Evolutionary conservation across 1,140 invertebrate species (phyloP).

Genomic region (Babylonia areolata): DNA sequence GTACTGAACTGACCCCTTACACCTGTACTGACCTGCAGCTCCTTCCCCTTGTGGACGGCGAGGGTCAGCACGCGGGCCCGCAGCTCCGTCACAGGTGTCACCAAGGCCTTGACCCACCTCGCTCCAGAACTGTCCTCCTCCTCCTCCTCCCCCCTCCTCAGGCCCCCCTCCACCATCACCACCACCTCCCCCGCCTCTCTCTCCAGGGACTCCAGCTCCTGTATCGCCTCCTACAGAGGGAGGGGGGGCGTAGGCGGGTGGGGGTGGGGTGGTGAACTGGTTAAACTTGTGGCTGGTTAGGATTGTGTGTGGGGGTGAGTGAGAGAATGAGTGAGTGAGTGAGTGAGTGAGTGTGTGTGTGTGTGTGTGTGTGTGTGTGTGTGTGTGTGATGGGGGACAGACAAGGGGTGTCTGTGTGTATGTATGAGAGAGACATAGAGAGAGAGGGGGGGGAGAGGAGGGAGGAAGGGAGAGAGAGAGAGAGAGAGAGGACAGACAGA

Average conservation of each 20-base stretch:
- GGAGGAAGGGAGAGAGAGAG: conserved; percentile 9
- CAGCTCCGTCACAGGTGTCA: conserved; percentile 63
- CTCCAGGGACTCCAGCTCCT: conserved; percentile 60
- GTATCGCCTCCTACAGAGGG: conserved; percentile 53
- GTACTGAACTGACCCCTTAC: too few species aligned
- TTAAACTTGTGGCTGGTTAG: background rate
- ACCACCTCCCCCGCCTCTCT: conserved; percentile 61
- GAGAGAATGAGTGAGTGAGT: too few species aligned
- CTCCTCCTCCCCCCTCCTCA: conserved; percentile 59
- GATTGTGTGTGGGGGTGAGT: too few species aligned
- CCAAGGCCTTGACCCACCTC: conserved; percentile 51
- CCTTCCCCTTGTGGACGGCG: conserved; percentile 62
- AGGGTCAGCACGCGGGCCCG: conserved; percentile 58
- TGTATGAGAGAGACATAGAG: too few species aligned
- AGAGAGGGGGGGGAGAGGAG: background rate
- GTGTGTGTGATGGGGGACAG: too few species aligned
- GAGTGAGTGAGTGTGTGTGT: too few species aligned
- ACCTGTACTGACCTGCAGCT: conserved; percentile 65
- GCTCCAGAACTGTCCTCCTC: conserved; percentile 63
- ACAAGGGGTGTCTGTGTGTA: too few species aligned
- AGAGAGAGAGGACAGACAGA: too few species aligned
- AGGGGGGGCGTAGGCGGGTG: background rate
- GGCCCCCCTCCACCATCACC: conserved; percentile 45
- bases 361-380: too few species aligned
- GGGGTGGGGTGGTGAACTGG: background rate